A percentile compares a stretch with the other conserved stretches of the same genome.
Conservation (phyloP, 2,888 invertebrate species). For the Cremastinae sp. region DNA sequence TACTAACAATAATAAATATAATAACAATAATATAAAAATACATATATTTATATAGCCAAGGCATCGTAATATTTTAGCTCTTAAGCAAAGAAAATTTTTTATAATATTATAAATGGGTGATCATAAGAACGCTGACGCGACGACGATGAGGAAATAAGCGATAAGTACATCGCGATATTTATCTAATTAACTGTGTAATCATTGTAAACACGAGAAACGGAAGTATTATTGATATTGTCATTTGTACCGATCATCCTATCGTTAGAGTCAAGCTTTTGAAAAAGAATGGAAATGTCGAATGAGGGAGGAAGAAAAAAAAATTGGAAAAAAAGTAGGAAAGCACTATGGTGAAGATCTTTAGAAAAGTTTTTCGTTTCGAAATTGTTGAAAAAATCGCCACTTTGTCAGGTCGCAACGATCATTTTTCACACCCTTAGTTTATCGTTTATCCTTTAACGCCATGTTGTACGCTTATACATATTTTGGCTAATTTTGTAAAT, state of each 20-base stretch:
- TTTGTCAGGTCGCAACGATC: background rate
- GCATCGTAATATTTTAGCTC: conserved; percentile 79
- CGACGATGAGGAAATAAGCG: no score
- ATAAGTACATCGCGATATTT: conserved; percentile 72
- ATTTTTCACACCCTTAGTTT: background rate
- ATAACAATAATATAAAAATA: conserved; percentile 70
- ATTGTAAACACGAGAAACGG: conserved; percentile 37
- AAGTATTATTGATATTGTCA: conserved; percentile 47
- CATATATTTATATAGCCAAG: conserved; percentile 79
- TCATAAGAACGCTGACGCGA: conserved; percentile 65
- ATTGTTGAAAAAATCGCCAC: no score
- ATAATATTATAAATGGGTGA: conserved; percentile 68
- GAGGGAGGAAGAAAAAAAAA: background rate
- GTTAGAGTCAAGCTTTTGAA: conserved; percentile 35
- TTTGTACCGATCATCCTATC: conserved; percentile 53
- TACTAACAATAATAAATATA: conserved; percentile 71
- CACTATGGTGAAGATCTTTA: background rate
- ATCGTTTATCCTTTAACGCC: background rate
- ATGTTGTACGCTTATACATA: conserved; percentile 5
- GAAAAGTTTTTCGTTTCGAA: conserved; percentile 16
- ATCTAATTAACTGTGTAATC: conserved; percentile 67
- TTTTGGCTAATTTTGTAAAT: conserved; percentile 23
- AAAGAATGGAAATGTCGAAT: background rate
- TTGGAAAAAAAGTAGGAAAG: no score
- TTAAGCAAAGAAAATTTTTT: conserved; percentile 79